Conservation (phyloP, 2,113 vertebrate species). For the Rhabdomys dilectus region DNA sequence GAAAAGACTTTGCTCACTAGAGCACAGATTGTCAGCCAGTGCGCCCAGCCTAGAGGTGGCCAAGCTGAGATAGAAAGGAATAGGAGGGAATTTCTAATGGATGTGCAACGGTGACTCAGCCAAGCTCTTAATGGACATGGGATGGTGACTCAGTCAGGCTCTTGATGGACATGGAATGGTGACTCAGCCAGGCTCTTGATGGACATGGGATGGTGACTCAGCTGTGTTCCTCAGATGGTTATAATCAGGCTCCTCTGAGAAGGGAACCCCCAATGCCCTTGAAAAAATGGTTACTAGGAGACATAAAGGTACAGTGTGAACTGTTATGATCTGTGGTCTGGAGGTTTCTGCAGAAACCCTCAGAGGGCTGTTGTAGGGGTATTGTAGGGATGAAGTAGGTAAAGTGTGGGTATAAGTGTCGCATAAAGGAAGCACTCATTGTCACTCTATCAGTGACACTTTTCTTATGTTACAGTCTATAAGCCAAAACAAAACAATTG, state of each 20-base stretch:
- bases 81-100: neutral
- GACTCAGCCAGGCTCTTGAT: neutral
- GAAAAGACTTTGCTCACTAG: neutral
- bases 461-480: neutral
- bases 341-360: neutral
- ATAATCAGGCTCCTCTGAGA: neutral
- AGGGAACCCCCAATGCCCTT: neutral
- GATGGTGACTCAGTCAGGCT: neutral
- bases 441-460: neutral
- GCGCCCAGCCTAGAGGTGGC: neutral
- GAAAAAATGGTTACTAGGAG: neutral
- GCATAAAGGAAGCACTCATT: neutral
- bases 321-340: neutral
- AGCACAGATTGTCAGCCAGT: neutral
- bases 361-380: too few species aligned
- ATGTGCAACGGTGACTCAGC: neutral
- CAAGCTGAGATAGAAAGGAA: fast-evolving
- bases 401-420: neutral
- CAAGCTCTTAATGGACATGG: neutral
- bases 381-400: neutral
- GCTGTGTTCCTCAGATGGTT: neutral
- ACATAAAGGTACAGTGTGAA: neutral
- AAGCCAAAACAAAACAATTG: neutral
- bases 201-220: neutral
- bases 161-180: neutral